Evolutionary conservation across 2,113 vertebrate species (phyloP).

Genomic region (Spea bombifrons): DNA sequence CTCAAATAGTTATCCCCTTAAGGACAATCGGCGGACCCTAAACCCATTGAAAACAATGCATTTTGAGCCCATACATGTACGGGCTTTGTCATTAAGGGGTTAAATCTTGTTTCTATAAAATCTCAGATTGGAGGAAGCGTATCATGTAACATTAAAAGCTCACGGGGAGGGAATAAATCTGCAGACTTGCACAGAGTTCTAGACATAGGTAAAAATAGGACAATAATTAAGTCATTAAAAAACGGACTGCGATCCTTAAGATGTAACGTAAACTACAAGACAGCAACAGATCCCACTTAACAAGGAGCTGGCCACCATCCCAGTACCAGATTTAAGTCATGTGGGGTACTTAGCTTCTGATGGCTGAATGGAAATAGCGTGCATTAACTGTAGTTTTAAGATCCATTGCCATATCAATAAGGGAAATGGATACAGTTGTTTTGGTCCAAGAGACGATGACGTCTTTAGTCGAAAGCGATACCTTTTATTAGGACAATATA

Average conservation of each 20-base stretch:
- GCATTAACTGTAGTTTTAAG: conserved; percentile 1
- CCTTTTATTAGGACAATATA: too few species aligned
- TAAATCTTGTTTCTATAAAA: too few species aligned
- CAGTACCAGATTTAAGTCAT: conserved; percentile 6
- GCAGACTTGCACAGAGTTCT: not conserved
- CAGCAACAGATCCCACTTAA: conserved; percentile 32
- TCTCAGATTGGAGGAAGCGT: too few species aligned
- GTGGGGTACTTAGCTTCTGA: conserved; percentile 2
- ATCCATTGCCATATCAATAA: not conserved
- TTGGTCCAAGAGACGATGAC: too few species aligned
- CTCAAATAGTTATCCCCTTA: too few species aligned
- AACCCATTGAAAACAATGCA: too few species aligned
- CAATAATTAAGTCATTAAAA: conserved; percentile 31
- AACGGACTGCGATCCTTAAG: conserved; percentile 11
- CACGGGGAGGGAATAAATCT: not conserved
- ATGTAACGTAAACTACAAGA: conserved; percentile 32
- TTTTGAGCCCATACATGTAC: too few species aligned
- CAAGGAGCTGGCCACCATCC: conserved; percentile 21
- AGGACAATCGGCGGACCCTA: too few species aligned
- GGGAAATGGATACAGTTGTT: too few species aligned
- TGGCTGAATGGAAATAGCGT: conserved; percentile 10
- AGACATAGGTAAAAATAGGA: conserved; percentile 7
- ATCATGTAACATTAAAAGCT: too few species aligned
- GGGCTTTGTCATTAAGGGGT: too few species aligned
- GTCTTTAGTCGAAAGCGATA: too few species aligned